phyloP scores from a whole-genome alignment of 1,140 invertebrate species.

The Dendrolimus punctatus region DNA sequence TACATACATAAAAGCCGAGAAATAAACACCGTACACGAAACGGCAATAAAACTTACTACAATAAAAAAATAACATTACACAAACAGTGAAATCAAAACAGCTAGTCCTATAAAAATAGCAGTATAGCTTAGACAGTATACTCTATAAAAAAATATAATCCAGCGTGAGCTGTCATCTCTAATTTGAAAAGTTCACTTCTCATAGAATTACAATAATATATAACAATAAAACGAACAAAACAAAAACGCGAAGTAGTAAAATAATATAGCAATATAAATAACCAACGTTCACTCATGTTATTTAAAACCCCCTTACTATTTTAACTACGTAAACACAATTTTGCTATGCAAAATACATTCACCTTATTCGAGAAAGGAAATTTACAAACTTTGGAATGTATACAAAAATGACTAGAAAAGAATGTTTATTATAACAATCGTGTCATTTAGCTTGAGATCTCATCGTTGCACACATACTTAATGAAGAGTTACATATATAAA shows the following conservation, averaged over 20 bases:
- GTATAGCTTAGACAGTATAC: constrained; percentile 65
- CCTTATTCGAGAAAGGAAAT: constrained; percentile 36
- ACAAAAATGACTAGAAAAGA: constrained; percentile 64
- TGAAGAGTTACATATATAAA: constrained; percentile 23
- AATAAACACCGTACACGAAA: constrained; percentile 17
- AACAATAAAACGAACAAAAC: constrained; percentile 46
- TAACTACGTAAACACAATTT: constrained; percentile 59
- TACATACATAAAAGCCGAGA: constrained; percentile 17
- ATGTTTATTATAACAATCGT: constrained; percentile 32
- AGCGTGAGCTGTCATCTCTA: constrained; percentile 62
- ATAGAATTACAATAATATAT: constrained; percentile 60
- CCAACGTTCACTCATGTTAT: constrained; percentile 33
- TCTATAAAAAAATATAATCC: constrained; percentile 69
- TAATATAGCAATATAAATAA: constrained; percentile 36
- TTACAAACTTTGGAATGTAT: constrained; percentile 62
- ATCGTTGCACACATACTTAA: constrained; percentile 25
- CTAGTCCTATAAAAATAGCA: constrained; percentile 67
- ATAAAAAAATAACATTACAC: not conserved
- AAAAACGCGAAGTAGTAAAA: constrained; percentile 35
- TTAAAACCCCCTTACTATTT: constrained; percentile 28
- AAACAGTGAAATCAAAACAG: constrained; percentile 45
- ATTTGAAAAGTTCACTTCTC: constrained; percentile 49
- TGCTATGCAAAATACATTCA: constrained; percentile 66
- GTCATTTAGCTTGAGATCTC: constrained; percentile 41
- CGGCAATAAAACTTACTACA: not conserved